phyloP scores from a whole-genome alignment of 2,888 invertebrate genomes.

The Lasioglossum villosulum region DNA sequence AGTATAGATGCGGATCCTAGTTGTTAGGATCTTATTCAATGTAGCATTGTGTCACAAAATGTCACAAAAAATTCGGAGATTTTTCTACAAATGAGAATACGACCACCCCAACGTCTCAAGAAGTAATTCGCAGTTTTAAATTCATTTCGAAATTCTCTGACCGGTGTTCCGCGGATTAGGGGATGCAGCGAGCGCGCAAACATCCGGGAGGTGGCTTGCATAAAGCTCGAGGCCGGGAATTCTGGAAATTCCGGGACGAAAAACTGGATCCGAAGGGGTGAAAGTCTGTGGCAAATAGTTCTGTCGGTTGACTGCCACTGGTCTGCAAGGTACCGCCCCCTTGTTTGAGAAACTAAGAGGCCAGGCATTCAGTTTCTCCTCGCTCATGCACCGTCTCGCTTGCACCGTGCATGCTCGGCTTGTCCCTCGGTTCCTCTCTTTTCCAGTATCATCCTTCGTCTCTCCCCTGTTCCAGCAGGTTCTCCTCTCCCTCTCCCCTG shows the following conservation, averaged over 20 bases:
- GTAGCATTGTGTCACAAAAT: too few species aligned
- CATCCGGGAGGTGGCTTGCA: not conserved
- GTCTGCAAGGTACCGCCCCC: conserved; percentile 78
- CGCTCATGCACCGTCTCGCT: conserved; percentile 10
- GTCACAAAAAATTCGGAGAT: too few species aligned
- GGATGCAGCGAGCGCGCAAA: conserved; percentile 5
- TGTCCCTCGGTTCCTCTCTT: conserved; percentile 26
- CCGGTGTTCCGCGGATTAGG: not conserved
- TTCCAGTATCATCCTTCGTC: conserved; percentile 21
- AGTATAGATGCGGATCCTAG: not conserved
- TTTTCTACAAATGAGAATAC: not conserved
- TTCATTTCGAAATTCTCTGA: not conserved
- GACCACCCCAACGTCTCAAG: too few species aligned
- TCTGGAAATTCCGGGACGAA: not conserved
- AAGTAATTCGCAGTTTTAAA: not conserved
- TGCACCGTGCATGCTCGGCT: conserved; percentile 43
- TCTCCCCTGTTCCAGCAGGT: conserved; percentile 48
- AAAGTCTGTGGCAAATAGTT: conserved; percentile 33
- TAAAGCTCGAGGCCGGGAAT: not conserved
- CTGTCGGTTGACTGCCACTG: conserved; percentile 80
- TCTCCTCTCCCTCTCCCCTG: conserved; percentile 32
- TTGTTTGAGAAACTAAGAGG: conserved; percentile 81
- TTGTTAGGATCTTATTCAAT: too few species aligned
- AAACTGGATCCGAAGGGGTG: not conserved
- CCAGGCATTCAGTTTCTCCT: conserved; percentile 68